These are phyloP conservation scores for Brachypalpus laphriformis DNA, from an alignment of 2,888 invertebrate species.

Conservation along the genomic window DNA sequence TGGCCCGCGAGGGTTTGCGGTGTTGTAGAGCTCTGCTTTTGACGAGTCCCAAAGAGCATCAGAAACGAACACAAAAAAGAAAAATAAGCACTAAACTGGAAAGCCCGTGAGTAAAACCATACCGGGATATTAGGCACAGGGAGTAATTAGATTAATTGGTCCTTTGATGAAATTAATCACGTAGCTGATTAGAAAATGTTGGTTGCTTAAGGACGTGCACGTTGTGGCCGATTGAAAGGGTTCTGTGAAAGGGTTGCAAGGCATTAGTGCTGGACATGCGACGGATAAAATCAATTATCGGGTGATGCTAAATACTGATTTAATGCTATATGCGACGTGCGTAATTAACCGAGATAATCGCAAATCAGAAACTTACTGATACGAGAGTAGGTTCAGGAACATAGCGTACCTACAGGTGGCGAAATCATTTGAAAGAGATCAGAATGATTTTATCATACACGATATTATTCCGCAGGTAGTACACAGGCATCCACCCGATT, in stretches of 20 bases:
- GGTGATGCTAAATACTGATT: not conserved
- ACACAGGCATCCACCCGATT: too few species aligned
- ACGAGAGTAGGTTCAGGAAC: too few species aligned
- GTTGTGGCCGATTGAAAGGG: not conserved
- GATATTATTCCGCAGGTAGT: too few species aligned
- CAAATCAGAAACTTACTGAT: too few species aligned
- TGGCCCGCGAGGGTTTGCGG: conserved; percentile 43
- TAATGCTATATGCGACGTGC: not conserved
- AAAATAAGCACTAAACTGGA: not conserved
- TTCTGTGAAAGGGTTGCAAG: not conserved
- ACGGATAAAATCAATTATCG: not conserved
- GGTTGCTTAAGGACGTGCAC: conserved; percentile 7
- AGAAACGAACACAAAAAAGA: not conserved
- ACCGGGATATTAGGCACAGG: conserved; percentile 6
- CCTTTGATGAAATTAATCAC: conserved; percentile 66
- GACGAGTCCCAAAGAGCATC: conserved; percentile 14
- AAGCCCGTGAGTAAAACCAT: conserved; percentile 38
- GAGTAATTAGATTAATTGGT: conserved; percentile 65
- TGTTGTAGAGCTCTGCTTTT: conserved; percentile 46
- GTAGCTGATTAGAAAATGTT: conserved; percentile 47
- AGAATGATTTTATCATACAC: too few species aligned
- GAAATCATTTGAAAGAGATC: too few species aligned
- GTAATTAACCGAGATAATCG: not conserved
- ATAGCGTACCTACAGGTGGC: not conserved
- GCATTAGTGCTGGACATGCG: not conserved